Evolutionary conservation across 2,888 invertebrate species (phyloP).

Genomic region (Zygaena filipendulae): DNA sequence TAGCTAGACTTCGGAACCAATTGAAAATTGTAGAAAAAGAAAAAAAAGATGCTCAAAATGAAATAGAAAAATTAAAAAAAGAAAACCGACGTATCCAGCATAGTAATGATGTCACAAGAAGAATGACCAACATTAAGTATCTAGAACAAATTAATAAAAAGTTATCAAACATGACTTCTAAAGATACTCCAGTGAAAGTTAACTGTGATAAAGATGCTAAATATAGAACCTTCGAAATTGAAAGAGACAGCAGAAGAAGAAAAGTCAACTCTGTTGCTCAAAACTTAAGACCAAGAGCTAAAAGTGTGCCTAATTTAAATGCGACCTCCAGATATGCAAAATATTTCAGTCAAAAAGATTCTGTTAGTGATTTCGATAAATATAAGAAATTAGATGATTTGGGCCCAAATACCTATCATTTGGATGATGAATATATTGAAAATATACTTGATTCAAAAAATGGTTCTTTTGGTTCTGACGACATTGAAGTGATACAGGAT

Average conservation of each 20-base stretch:
- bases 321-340: constrained; percentile 60
- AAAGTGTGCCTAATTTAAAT: constrained; percentile 62
- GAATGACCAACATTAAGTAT: constrained; percentile 76
- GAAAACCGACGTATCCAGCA: constrained; percentile 73
- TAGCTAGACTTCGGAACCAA: constrained; percentile 79
- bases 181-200: constrained; percentile 34
- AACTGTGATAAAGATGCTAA: constrained; percentile 34
- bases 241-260: constrained; percentile 40
- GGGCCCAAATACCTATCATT: constrained; percentile 17
- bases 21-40: constrained; percentile 79
- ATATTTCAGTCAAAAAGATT: constrained; percentile 58
- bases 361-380: constrained; percentile 35
- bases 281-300: constrained; percentile 40
- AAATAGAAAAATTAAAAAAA: constrained; percentile 74
- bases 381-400: constrained; percentile 21
- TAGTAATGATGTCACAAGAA: constrained; percentile 63
- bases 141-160: constrained; percentile 79
- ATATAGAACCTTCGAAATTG: constrained; percentile 53
- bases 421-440: constrained; percentile 23
- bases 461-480: constrained; percentile 13
- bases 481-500: constrained; percentile 18
- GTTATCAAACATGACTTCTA: constrained; percentile 35
- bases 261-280: constrained; percentile 23
- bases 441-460: constrained; percentile 17
- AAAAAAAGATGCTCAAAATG: constrained; percentile 70